Evolutionary conservation across 2,797 vertebrate species (phyloP).

Genomic region (Ispidina lecontei): DNA sequence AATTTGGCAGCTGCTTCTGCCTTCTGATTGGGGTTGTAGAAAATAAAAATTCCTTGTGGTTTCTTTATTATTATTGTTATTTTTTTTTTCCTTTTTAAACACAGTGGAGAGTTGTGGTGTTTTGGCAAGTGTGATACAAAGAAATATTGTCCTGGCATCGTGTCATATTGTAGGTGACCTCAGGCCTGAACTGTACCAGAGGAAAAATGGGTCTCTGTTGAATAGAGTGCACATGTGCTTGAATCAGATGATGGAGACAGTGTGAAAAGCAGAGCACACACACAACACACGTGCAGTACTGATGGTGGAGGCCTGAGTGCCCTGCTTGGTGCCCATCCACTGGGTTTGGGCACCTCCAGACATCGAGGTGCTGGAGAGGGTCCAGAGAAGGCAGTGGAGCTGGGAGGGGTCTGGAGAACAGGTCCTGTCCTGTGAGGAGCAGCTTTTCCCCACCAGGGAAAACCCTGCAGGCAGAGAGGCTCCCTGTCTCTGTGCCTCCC

Average conservation of each 20-base stretch:
- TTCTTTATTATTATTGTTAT: background rate
- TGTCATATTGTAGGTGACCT: conserved; percentile 66
- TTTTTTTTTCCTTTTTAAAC: conserved; percentile 1
- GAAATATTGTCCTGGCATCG: conserved; percentile 57
- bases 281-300: background rate
- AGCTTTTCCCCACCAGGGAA: background rate
- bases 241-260: conserved; percentile 38
- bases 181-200: conserved; percentile 28
- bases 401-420: too few relatives aligned
- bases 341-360: too few relatives aligned
- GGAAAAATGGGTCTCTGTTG: conserved; percentile 60
- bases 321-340: background rate
- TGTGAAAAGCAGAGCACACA: conserved; percentile 37
- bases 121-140: conserved; percentile 63
- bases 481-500: background rate
- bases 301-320: background rate
- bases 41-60: conserved; percentile 80
- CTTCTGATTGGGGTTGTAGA: conserved; percentile 62
- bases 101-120: conserved; percentile 35
- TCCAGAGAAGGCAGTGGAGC: too few relatives aligned
- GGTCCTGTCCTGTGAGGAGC: too few relatives aligned
- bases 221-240: conserved; percentile 50
- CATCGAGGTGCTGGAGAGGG: too few relatives aligned
- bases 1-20: conserved; percentile 67
- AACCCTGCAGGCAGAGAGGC: background rate